Conservation (phyloP, 2,797 vertebrate genomes). For the Sebastiscus tertius region DNA sequence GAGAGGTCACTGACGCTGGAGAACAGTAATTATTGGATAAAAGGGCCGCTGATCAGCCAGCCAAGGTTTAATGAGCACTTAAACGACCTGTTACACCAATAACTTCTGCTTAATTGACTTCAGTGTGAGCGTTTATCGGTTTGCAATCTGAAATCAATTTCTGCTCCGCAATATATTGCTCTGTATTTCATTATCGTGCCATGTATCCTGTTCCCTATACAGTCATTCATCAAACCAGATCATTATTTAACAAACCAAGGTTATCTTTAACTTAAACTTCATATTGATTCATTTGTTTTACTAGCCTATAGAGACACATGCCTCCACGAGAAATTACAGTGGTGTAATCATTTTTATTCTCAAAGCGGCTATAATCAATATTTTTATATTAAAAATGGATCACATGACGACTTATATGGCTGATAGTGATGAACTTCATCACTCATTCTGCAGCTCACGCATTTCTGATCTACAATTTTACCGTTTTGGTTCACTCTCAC, state of each 20-base stretch:
- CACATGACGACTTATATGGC: not conserved
- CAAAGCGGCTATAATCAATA: not conserved
- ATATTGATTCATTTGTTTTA: not conserved
- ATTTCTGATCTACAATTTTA: not conserved
- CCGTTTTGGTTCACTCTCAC: not conserved
- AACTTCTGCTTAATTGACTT: slow-evolving; percentile 56
- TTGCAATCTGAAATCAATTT: slow-evolving; percentile 41
- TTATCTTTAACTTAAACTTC: slow-evolving; percentile 1
- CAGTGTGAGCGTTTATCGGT: slow-evolving; percentile 38
- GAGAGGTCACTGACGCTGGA: slow-evolving; percentile 38
- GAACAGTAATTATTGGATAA: slow-evolving; percentile 61
- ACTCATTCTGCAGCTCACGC: not conserved
- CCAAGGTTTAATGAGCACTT: slow-evolving; percentile 58
- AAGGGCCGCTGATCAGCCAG: slow-evolving; percentile 39
- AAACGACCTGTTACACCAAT: slow-evolving; percentile 53
- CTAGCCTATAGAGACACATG: not conserved
- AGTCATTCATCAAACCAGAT: slow-evolving; percentile 18
- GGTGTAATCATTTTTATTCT: not conserved
- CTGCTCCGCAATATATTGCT: not conserved
- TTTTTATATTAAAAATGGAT: not conserved
- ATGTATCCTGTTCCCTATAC: not conserved
- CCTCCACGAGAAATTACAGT: not conserved
- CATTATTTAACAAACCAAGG: slow-evolving; percentile 4
- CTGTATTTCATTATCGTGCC: slow-evolving; percentile 24
- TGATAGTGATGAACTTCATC: not conserved